These are phyloP conservation scores for Cotesia typhae DNA, from an alignment of 1,140 invertebrate genomes.

Conservation along the genomic window DNA sequence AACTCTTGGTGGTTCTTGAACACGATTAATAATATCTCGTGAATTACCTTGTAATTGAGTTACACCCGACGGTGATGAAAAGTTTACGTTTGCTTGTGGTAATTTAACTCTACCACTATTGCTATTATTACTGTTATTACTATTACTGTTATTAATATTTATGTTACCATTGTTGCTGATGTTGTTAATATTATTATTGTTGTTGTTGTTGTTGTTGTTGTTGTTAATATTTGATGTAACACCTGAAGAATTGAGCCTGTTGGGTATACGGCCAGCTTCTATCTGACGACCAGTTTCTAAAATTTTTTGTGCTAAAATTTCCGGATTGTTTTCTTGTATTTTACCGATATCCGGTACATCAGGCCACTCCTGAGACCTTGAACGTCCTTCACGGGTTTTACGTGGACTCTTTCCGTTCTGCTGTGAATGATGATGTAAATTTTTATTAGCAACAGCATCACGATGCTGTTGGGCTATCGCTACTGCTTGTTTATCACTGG, in stretches of 20 bases:
- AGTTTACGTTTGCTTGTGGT: slow-evolving; percentile 60
- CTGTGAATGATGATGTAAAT: slow-evolving; percentile 49
- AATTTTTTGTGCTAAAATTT: slow-evolving; percentile 88
- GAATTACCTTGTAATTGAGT: slow-evolving; percentile 57
- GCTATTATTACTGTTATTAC: slow-evolving; percentile 19
- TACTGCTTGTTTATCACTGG: slow-evolving; percentile 71
- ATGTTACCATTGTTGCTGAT: too few relatives aligned
- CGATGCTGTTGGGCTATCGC: slow-evolving; percentile 57
- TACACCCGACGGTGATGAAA: slow-evolving; percentile 42
- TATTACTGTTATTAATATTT: slow-evolving; percentile 12
- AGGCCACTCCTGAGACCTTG: slow-evolving; percentile 88
- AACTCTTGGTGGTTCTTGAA: slow-evolving; percentile 82
- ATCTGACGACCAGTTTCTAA: slow-evolving; percentile 87
- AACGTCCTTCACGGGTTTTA: slow-evolving; percentile 77
- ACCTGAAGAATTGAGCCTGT: slow-evolving; percentile 43
- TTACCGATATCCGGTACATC: slow-evolving; percentile 88
- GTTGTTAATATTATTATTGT: too few relatives aligned
- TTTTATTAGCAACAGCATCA: slow-evolving; percentile 46
- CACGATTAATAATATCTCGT: slow-evolving; percentile 56
- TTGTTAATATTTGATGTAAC: slow-evolving; percentile 24
- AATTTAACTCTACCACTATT: slow-evolving; percentile 50
- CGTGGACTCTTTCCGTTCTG: slow-evolving; percentile 59
- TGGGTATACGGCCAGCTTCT: slow-evolving; percentile 77
- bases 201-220: background rate
- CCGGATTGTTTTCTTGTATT: slow-evolving; percentile 91